Evolutionary conservation across 2,113 vertebrate genomes (phyloP).

Genomic region (Leucosticte australis): DNA sequence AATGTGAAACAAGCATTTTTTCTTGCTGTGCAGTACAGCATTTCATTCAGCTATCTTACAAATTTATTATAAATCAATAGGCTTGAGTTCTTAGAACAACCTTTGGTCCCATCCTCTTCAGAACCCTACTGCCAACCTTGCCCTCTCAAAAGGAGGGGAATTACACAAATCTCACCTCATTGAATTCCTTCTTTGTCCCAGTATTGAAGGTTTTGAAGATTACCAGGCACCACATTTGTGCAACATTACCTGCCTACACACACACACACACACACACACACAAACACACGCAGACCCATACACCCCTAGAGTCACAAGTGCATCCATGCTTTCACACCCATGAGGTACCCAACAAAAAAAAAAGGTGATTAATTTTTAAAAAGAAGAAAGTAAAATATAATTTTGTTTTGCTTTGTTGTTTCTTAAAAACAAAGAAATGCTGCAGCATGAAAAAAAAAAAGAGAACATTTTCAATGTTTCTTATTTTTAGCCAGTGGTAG

Average conservation of each 20-base stretch:
- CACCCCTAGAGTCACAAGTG: neutral
- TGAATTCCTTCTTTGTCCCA: neutral
- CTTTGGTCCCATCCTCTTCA: neutral
- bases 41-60: neutral
- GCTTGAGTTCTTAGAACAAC: neutral
- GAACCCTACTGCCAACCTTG: neutral
- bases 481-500: neutral
- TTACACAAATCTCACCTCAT: neutral
- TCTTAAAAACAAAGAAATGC: neutral
- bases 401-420: neutral
- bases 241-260: neutral
- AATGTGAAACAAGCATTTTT: neutral
- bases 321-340: fast-evolving
- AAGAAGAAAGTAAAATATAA: neutral
- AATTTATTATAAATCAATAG: neutral
- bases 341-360: neutral
- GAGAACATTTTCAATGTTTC: neutral
- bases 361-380: neutral
- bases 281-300: neutral
- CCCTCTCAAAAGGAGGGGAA: neutral
- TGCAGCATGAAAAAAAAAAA: neutral
- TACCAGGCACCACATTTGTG: neutral
- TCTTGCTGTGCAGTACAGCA: neutral
- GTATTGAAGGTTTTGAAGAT: neutral
- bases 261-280: no score